These are phyloP conservation scores for Drosophila saltans DNA, from an alignment of 1,140 invertebrate species.

Conservation along the genomic window DNA sequence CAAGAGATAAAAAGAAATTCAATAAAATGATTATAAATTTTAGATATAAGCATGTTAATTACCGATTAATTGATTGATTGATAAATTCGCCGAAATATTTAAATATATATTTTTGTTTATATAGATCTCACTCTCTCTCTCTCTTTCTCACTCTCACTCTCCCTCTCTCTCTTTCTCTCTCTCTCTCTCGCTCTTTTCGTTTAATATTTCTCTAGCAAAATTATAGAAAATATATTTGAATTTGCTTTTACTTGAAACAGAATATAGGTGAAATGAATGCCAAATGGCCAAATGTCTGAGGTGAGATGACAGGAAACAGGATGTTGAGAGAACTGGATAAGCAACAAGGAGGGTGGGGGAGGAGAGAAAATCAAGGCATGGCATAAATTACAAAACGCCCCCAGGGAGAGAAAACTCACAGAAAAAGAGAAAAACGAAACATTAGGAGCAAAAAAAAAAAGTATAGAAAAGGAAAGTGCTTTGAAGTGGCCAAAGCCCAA, in stretches of 20 bases:
- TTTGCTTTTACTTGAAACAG: not conserved
- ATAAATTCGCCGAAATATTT: not conserved
- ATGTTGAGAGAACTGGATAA: too few relatives aligned
- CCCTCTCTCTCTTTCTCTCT: too few relatives aligned
- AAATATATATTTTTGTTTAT: not conserved
- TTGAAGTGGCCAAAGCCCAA: slow-evolving; percentile 11
- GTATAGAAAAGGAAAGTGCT: not conserved
- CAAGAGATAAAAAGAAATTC: not conserved
- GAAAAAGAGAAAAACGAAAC: not conserved
- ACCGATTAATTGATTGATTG: not conserved
- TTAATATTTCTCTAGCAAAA: too few relatives aligned
- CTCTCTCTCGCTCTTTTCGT: too few relatives aligned
- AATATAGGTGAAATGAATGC: not conserved
- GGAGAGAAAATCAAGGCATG: not conserved
- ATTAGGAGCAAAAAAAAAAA: not conserved
- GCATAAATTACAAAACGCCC: slow-evolving; percentile 7
- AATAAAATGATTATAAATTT: not conserved
- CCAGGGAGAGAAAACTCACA: not conserved
- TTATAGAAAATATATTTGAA: not conserved
- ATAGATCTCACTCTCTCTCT: too few relatives aligned
- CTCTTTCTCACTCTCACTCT: too few relatives aligned
- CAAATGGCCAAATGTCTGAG: not conserved
- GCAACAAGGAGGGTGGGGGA: too few relatives aligned
- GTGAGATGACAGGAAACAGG: too few relatives aligned
- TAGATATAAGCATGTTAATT: too few relatives aligned